Conservation (phyloP, 2,888 invertebrate genomes). For the Argyresthia albistria region DNA sequence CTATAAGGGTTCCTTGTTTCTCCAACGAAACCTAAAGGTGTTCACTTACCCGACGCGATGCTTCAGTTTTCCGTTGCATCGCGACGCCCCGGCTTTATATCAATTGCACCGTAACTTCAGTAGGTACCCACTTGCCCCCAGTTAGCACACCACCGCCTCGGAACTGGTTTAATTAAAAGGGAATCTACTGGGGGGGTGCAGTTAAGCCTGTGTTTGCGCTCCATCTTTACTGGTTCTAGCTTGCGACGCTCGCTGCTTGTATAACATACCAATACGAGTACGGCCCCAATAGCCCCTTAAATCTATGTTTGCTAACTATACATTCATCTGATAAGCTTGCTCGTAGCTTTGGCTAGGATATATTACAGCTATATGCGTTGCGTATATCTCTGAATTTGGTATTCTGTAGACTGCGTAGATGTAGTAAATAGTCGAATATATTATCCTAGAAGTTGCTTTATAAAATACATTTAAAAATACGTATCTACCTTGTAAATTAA, state of each 20-base stretch:
- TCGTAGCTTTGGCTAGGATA: background rate
- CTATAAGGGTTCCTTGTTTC: too few species aligned
- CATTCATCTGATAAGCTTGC: background rate
- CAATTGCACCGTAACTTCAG: constrained; percentile 25
- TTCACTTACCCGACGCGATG: too few species aligned
- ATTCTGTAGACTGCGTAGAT: too few species aligned
- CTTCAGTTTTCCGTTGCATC: background rate
- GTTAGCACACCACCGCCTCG: constrained; percentile 15
- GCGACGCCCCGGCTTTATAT: constrained; percentile 18
- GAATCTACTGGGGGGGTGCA: constrained; percentile 47
- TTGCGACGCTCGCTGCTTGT: constrained; percentile 17
- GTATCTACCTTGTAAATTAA: too few species aligned
- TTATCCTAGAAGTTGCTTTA: too few species aligned
- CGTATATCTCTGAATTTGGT: background rate
- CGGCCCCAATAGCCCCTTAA: constrained; percentile 13
- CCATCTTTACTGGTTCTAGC: constrained; percentile 29
- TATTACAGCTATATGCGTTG: background rate
- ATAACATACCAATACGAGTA: constrained; percentile 26
- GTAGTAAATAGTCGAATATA: too few species aligned
- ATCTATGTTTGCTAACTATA: background rate
- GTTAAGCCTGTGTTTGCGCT: constrained; percentile 49
- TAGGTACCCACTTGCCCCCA: constrained; percentile 17
- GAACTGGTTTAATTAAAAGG: constrained; percentile 60
- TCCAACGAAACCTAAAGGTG: too few species aligned
- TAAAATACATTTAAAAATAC: too few species aligned